Base-by-base conservation (phyloP, 2,113 vertebrate species). In the Tupaia tana region DNA sequence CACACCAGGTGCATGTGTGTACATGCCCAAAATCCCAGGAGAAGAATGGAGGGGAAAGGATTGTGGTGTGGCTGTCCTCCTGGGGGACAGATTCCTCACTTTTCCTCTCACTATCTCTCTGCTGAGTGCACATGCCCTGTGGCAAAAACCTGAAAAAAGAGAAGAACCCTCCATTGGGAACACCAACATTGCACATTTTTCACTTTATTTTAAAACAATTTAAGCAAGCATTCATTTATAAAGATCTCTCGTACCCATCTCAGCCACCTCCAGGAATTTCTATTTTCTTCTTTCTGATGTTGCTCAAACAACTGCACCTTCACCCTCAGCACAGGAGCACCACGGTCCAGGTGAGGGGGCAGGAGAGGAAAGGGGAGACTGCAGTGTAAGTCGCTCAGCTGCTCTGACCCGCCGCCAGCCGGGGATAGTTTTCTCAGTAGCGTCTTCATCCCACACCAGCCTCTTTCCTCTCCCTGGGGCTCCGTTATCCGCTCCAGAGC, bases 391-490 rank as follows among this genome's bases (percentile, higher is more conserved):
- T 43, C 43, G 43, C 29, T 6, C 9, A 8, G 4, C 6, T 9
- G 9, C 19, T 9, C 31, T 1, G 5, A 12, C 52, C 15, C 66
- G 34, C 61, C 19, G 24, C 27, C 43, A 6, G 4, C 43, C 43
- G 6, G 43, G 43, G 43, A 6, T 43, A 43, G 43, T 43, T 43
- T 43, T 20, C 29, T 74, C 6, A 34, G 22, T 52, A 52, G 4
- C 15, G 12, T 14, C 79, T 59, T 61, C 13, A 19, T 9, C 19
- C 22, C 1, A 0, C 19, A 1, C 20, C 20, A 4, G 24, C 31
- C 25, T 7, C 3, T 14, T 1, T 5, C 20, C 24, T 22, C 7
- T 6, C 5, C 18, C 4, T 7, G 24, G 54, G 52, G 80, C 59
- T 78, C 8, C 18, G 3, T 13, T 12, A 43, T n/a, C 11, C 29